Evolutionary conservation across 2,797 vertebrate species (phyloP).

Genomic region (Myoxocephalus aenaeus): DNA sequence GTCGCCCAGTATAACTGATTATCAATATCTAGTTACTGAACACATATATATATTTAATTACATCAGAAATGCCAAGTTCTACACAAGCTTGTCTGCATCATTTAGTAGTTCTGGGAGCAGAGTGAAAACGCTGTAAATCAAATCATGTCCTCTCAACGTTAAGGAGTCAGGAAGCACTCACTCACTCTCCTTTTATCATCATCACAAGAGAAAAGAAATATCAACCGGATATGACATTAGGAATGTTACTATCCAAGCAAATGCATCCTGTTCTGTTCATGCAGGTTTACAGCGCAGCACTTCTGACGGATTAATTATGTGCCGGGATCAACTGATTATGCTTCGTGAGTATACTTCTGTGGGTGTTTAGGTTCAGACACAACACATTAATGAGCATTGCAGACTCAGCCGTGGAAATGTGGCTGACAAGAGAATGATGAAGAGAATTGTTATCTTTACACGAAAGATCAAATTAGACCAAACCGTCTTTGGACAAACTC

Average conservation of each 20-base stretch:
- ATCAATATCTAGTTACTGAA: not conserved
- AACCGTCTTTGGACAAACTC: not conserved
- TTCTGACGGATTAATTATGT: slow-evolving; percentile 50
- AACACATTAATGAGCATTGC: slow-evolving; percentile 41
- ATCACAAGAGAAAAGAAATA: slow-evolving; percentile 11
- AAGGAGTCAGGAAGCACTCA: not conserved
- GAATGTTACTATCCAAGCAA: slow-evolving; percentile 2
- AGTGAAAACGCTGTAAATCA: slow-evolving; percentile 8
- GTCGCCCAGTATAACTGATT: not conserved
- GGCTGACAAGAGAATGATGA: slow-evolving; percentile 35
- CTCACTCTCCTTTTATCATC: not conserved
- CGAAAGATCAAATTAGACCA: not conserved
- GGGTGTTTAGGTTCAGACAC: slow-evolving; percentile 38
- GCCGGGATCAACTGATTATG: slow-evolving; percentile 42
- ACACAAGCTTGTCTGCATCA: not conserved
- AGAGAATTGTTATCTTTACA: not conserved
- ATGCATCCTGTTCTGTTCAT: slow-evolving; percentile 7
- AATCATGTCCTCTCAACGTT: slow-evolving; percentile 22
- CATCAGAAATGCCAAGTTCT: not conserved
- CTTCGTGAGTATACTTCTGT: slow-evolving; percentile 43
- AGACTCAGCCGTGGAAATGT: slow-evolving; percentile 44
- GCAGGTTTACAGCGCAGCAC: slow-evolving; percentile 18
- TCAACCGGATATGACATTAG: slow-evolving; percentile 1
- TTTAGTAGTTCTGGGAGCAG: not conserved
- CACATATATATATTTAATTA: not conserved